Base-by-base conservation (phyloP, 2,797 vertebrate species). In the Lemur catta region DNA sequence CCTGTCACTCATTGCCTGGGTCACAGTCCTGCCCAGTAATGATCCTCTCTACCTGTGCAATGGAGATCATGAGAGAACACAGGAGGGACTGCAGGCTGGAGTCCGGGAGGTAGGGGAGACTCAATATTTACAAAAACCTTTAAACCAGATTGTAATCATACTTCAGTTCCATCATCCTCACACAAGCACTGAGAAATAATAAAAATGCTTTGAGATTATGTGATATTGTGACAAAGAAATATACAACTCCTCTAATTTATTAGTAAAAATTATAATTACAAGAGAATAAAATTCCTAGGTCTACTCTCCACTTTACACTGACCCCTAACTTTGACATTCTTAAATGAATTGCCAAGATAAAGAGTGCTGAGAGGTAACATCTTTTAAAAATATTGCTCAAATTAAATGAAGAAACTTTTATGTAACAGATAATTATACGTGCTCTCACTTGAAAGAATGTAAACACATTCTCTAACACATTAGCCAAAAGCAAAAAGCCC, bases 301-400 rank as follows among this genome's bases (percentile, higher is more conserved):
- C 18, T 84, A 78, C 65, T 81, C 38, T 81, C 50, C 10, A 80
- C 7, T 30, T 67, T 41, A 57, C 28, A 69, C 20, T 7, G 13
- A 81, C 0, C 28, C 12, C 0, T 55, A 55, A 48, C 79, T 10
- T 13, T 35, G 1, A 79, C 1, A 38, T 80, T 41, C 41, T n/a
- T 18, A 43, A 0, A 12, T 15, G 6, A 48, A 35, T 0, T 22
- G 38, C 4, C 2, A 38, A 26, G 74, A 9, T 0, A 55, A 22
- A 82, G 18, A 24, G 26, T 0, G 79, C 18, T 81, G 24, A 28
- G 30, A 46, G 48, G 86, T 43, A 43, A 30, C 10, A 20, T 61
- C 38, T 81, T 61, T 43, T 61, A 43, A 81, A 81, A 20, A 33
- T 22, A 20, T 7, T 59, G 20, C 63, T 97, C 88, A 76, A 48